Evolutionary conservation across 2,888 invertebrate genomes (phyloP), one percentile per base, ranked within the genome.

Genomic region (Apodemia zela): DNA sequence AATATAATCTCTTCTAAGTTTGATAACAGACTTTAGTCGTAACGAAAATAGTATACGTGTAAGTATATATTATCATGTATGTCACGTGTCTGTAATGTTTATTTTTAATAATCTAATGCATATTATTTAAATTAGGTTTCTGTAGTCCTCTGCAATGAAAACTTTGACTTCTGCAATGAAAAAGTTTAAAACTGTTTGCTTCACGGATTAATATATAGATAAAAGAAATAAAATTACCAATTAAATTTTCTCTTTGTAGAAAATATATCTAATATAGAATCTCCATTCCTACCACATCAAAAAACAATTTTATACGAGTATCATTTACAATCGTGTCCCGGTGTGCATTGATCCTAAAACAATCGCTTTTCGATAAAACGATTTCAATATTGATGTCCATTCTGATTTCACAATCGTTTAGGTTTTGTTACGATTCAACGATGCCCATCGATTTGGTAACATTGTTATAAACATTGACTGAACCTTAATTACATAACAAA

Each of bases 391-490:
- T 25, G 54, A 54, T 25, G 25, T 54, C 54, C 25, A 62, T 45
- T 51, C 35, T 51, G 61, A 66, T 64, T 63, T 58, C 62, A 63
- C 64, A 67, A 65, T 63, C 62, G 63, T 62, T 63, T 25, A 62
- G 61, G 18, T 62, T 67, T 68, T 67, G 65, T 67, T 60, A 61
- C 57, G 58, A 63, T 59, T 63, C 68, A 68, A 0, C 63, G 63
- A 47, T 54, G 66, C 63, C 49, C 62, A 38, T 65, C 63, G 60
- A 61, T 59, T 54, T 33, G 58, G 60, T 29, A 21, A 25, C 17
- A 59, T 25, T n/a, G 45, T 45, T 54, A 63, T 38, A 60, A 59
- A 38, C 45, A 42, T 25, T 21, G 25, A 45, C n/a, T 58, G 10
- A 29, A 59, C 59, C 33, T 25, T 62, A 58, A 18, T 17, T n/a